Percentiles rank a stretch among this genome's conserved stretches.
Evolutionary conservation across 2,113 vertebrate genomes (phyloP).

Genomic region (Macquaria australasica): DNA sequence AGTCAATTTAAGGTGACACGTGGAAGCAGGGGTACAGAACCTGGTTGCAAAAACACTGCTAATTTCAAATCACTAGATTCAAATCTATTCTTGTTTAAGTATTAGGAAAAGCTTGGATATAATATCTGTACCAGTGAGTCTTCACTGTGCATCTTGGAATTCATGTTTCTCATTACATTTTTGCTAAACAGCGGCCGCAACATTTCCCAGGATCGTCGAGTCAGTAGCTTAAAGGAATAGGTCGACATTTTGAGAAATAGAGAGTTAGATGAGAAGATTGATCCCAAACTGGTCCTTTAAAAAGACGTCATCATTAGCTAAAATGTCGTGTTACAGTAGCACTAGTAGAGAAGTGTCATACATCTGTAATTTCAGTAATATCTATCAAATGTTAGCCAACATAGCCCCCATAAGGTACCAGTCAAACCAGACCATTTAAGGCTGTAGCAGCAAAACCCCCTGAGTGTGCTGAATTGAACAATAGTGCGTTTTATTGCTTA

Average conservation of each 20-base stretch:
- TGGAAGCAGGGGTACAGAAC: not conserved
- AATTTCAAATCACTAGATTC: not conserved
- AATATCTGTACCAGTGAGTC: not conserved
- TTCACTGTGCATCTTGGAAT: not conserved
- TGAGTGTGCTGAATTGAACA: not conserved
- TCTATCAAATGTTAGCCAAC: not conserved
- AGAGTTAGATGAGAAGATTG: too few species aligned
- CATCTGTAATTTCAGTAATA: not conserved
- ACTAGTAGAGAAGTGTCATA: not conserved
- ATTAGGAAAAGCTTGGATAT: not conserved
- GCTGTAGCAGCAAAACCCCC: not conserved
- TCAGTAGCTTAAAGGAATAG: not conserved
- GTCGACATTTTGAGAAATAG: too few species aligned
- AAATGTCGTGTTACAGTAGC: too few species aligned
- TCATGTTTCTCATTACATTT: not conserved
- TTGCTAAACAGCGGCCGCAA: not conserved
- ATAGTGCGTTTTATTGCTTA: not conserved
- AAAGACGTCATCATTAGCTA: not conserved
- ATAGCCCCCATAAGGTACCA: not conserved
- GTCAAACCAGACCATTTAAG: conserved; percentile 4
- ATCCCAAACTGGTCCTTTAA: not conserved
- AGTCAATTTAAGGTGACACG: conserved; percentile 29
- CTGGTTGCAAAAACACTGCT: too few species aligned
- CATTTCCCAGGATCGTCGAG: not conserved
- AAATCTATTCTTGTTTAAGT: not conserved